A percentile compares a stretch with the other conserved stretches of the same genome.
Evolutionary conservation across 1,140 invertebrate genomes (phyloP).

Genomic region (Cylas formicarius): DNA sequence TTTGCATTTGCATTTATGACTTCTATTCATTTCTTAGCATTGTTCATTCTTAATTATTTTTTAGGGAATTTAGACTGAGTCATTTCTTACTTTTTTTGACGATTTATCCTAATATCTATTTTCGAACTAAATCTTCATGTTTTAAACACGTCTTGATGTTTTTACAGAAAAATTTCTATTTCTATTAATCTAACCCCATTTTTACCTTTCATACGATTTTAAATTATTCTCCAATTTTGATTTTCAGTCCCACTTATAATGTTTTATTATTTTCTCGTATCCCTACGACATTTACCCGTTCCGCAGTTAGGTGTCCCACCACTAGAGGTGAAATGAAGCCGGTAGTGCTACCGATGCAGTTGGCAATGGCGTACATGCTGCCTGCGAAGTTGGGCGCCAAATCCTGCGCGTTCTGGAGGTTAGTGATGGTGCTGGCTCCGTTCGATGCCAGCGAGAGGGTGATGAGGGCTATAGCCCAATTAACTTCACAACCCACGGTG

Average conservation of each 20-base stretch:
- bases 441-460: constrained; percentile 72
- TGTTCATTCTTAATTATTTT: too few relatives aligned
- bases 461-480: constrained; percentile 56
- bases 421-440: constrained; percentile 78
- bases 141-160: too few relatives aligned
- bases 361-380: constrained; percentile 65
- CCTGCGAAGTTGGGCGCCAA: constrained; percentile 74
- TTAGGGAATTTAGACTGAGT: too few relatives aligned
- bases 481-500: constrained; percentile 58
- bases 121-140: too few relatives aligned
- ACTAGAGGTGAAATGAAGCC: constrained; percentile 67
- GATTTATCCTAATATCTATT: too few relatives aligned
- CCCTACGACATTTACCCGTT: constrained; percentile 46
- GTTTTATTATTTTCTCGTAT: too few relatives aligned
- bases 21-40: too few relatives aligned
- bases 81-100: too few relatives aligned
- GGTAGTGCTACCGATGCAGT: constrained; percentile 65
- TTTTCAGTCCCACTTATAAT: background rate
- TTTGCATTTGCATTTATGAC: too few relatives aligned
- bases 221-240: background rate
- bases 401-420: constrained; percentile 76
- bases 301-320: constrained; percentile 58
- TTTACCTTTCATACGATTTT: background rate
- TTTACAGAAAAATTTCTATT: background rate
- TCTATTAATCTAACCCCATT: background rate